Base-by-base conservation (phyloP, 2,113 vertebrate species). In the Aramus guarauna region DNA sequence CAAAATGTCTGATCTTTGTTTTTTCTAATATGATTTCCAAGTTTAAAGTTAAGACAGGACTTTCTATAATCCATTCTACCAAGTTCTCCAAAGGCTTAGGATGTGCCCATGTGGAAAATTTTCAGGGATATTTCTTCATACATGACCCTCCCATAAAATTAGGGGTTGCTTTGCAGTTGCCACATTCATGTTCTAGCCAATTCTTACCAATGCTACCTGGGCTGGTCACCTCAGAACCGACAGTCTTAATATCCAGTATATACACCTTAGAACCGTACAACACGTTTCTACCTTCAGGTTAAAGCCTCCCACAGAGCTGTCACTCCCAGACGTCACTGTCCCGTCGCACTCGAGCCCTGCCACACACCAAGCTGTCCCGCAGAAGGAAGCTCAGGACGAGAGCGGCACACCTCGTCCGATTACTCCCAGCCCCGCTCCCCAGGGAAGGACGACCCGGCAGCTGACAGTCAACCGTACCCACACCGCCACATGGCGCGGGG, bases 351-450 rank as follows among this genome's bases (percentile, higher is more conserved):
- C 0, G 0, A 47, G 29, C 15, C 55, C 36, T 6, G 21, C 53
- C 4, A 2, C 0, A 3, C 1, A 4, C 15, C 39, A 4, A 39
- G 58, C 67, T 6, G n/a, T 5, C 6, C 21, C 15, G 4, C 0
- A 32, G 50, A 4, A 34, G 19, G 9, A 11, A 43, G 23, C 60
- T 29, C 37, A 16, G 26, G 10, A 9, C 9, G 4, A 9, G 30
- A 12, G 4, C 1, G 4, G 7, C 55, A 2, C 37, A 1, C 37
- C 48, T 3, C 2, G 6, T 22, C 60, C 22, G 1, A 0, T 4
- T 3, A 2, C 36, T 20, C 34, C 73, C 47, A 11, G 15, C 17
- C 45, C 34, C 34, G 5, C 53, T 66, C 6, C 50, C 9, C 32
- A 2, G 11, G 15, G 32, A 6, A 20, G 18, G 27, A 0, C 19